phyloP scores from a whole-genome alignment of 2,888 invertebrate species.

The Microplitis deprimator region DNA sequence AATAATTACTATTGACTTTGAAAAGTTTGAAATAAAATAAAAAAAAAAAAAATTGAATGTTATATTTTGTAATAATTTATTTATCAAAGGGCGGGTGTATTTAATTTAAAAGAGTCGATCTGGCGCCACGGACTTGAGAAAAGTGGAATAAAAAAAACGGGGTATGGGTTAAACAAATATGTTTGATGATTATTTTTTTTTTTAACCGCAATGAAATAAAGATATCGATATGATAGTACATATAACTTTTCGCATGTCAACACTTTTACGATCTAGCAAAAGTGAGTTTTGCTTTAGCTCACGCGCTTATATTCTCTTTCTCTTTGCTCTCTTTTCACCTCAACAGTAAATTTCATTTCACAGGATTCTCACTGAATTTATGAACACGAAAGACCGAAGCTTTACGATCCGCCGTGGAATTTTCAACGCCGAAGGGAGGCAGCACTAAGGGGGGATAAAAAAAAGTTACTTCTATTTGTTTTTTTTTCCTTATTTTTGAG shows the following conservation, averaged over 20 bases:
- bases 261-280: conserved; percentile 26
- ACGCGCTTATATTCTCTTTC: conserved; percentile 11
- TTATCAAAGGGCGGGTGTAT: background rate
- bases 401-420: conserved; percentile 38
- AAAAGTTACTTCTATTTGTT: conserved; percentile 4
- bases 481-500: background rate
- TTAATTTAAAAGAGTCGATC: background rate
- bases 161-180: background rate
- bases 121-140: background rate
- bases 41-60: background rate
- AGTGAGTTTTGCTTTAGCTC: conserved; percentile 24
- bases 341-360: conserved; percentile 41
- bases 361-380: conserved; percentile 35
- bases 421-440: conserved; percentile 22
- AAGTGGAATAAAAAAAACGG: background rate
- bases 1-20: background rate
- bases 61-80: background rate
- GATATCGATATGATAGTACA: background rate
- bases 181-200: background rate
- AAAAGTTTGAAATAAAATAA: background rate
- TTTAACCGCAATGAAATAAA: background rate
- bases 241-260: conserved; percentile 23
- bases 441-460: background rate
- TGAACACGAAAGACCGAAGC: conserved; percentile 33
- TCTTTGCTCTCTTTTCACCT: conserved; percentile 21